Conservation (phyloP, 2,113 vertebrate genomes). For the Romanogobio albipinnatus region DNA sequence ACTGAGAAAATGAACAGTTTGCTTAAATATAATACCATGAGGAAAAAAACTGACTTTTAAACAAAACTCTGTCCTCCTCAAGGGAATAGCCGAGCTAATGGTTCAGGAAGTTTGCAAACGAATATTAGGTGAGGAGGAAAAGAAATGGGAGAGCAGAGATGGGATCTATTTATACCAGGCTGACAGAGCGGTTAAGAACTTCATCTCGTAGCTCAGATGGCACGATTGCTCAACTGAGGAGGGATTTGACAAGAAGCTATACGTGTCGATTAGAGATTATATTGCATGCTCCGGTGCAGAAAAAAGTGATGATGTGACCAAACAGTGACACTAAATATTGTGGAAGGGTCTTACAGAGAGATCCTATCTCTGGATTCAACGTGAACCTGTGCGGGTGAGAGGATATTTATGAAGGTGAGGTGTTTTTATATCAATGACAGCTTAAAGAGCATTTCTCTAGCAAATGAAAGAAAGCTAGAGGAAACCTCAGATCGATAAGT, state of each 20-base stretch:
- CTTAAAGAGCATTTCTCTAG: background rate
- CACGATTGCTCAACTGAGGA: constrained; percentile 38
- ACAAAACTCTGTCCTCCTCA: constrained; percentile 29
- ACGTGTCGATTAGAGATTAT: constrained; percentile 52
- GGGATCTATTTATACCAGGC: constrained; percentile 46
- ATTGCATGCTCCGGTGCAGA: constrained; percentile 6
- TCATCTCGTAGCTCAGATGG: constrained; percentile 50
- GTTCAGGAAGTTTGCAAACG: constrained; percentile 38
- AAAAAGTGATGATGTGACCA: constrained; percentile 28
- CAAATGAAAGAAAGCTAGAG: constrained; percentile 6
- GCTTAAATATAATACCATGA: background rate
- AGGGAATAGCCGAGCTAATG: constrained; percentile 25
- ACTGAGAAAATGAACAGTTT: background rate
- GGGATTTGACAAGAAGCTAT: constrained; percentile 40
- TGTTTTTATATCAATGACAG: constrained; percentile 35
- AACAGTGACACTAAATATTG: background rate
- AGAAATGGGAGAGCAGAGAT: constrained; percentile 42
- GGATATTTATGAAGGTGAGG: constrained; percentile 9
- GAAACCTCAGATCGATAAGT: background rate
- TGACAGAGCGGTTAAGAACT: constrained; percentile 49
- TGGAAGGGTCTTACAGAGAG: background rate
- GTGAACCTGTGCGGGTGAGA: background rate
- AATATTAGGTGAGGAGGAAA: constrained; percentile 21
- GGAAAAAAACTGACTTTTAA: background rate
- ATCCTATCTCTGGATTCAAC: constrained; percentile 15